A percentile compares a stretch with the other conserved stretches of the same genome.
These are phyloP conservation scores for Lacerta agilis DNA, from an alignment of 2,797 vertebrate genomes.

Conservation along the genomic window DNA sequence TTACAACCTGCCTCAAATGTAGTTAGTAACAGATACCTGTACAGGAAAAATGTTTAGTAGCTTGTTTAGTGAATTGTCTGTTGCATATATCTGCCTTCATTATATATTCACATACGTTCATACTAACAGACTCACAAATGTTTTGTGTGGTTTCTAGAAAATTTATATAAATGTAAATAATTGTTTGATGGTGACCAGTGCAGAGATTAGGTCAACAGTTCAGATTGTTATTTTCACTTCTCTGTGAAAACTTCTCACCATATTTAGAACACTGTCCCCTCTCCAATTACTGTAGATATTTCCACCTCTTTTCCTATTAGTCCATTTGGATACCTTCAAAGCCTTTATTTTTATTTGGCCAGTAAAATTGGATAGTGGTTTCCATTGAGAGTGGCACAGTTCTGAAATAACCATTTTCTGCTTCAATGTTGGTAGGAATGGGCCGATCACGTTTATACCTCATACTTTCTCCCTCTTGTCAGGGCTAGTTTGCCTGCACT, in stretches of 20 bases:
- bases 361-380: constrained; percentile 37
- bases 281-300: constrained; percentile 19
- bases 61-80: too few species aligned
- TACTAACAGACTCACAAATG: too few species aligned
- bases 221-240: too few species aligned
- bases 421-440: background rate
- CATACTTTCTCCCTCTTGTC: constrained; percentile 6
- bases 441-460: constrained; percentile 23
- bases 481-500: constrained; percentile 43
- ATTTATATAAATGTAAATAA: too few species aligned
- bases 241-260: background rate
- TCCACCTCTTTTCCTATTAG: constrained; percentile 37
- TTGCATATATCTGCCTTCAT: background rate
- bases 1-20: too few species aligned
- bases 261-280: too few species aligned
- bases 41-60: too few species aligned
- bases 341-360: constrained; percentile 23
- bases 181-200: too few species aligned
- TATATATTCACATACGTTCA: background rate
- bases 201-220: too few species aligned
- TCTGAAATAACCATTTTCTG: too few species aligned
- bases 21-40: too few species aligned
- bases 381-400: constrained; percentile 33
- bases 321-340: constrained; percentile 9
- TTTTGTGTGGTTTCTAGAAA: too few species aligned